A percentile compares a stretch with the other conserved stretches of the same genome.
These are phyloP conservation scores for Sinocyclocheilus grahami DNA, from an alignment of 2,113 vertebrate species.

Conservation along the genomic window DNA sequence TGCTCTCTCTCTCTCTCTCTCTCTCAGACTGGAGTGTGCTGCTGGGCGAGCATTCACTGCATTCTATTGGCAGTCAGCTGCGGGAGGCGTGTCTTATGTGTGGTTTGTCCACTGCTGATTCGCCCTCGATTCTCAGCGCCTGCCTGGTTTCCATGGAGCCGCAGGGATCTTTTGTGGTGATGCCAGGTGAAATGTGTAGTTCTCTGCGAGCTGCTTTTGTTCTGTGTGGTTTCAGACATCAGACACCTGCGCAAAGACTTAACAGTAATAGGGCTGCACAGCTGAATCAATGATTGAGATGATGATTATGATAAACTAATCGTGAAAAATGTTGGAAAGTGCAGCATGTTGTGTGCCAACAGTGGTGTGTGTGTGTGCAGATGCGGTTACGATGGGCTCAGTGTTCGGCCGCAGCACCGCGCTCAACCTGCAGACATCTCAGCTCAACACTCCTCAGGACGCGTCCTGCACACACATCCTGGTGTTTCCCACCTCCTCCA, in stretches of 20 bases:
- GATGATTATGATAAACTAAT: no score
- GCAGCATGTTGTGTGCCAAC: no score
- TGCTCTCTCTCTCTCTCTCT: not conserved
- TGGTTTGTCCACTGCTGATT: slow-evolving; percentile 90
- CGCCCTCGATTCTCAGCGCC: slow-evolving; percentile 94
- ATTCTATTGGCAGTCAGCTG: slow-evolving; percentile 92
- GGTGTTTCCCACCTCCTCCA: slow-evolving; percentile 96
- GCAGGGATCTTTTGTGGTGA: slow-evolving; percentile 94
- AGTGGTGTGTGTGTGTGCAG: not conserved
- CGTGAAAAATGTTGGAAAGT: no score
- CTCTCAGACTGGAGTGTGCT: slow-evolving; percentile 91
- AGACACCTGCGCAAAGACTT: no score
- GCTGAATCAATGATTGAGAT: no score
- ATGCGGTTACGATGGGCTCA: not conserved
- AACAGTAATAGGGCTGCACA: no score
- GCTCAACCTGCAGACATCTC: slow-evolving; percentile 69
- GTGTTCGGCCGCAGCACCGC: not conserved
- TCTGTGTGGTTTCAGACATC: slow-evolving; percentile 49
- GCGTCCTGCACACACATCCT: slow-evolving; percentile 97
- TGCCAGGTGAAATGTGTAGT: slow-evolving; percentile 83
- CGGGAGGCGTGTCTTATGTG: slow-evolving; percentile 95
- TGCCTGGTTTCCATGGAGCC: slow-evolving; percentile 98
- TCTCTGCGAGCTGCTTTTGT: not conserved
- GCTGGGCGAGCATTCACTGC: slow-evolving; percentile 93
- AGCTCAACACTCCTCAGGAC: slow-evolving; percentile 96